Conservation (phyloP, 2,888 invertebrate species). For the Gandaritis pyraliata region DNA sequence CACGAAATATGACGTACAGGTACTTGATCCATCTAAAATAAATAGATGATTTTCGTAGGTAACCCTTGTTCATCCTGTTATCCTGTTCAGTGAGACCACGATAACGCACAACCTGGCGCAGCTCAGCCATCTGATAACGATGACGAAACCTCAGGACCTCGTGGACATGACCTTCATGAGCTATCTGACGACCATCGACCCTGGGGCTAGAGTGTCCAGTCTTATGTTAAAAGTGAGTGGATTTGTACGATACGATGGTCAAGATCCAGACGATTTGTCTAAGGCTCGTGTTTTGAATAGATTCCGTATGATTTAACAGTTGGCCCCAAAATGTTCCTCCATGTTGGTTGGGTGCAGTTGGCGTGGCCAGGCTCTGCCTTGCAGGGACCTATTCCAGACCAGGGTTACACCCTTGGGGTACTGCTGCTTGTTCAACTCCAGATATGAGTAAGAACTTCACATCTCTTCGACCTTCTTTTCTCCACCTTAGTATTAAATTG, state of each 20-base stretch:
- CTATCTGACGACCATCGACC: slow-evolving; percentile 14
- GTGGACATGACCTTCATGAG: slow-evolving; percentile 24
- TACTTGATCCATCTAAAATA: background rate
- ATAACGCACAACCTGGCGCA: slow-evolving; percentile 21
- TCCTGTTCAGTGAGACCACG: background rate
- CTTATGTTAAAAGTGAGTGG: slow-evolving; percentile 19
- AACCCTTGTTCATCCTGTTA: background rate
- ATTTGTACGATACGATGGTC: background rate
- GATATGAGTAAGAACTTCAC: slow-evolving; percentile 54
- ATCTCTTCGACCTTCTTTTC: no score
- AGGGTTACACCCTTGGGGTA: slow-evolving; percentile 79
- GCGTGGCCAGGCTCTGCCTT: slow-evolving; percentile 60
- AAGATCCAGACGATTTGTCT: no score
- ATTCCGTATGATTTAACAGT: slow-evolving; percentile 47
- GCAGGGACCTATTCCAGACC: slow-evolving; percentile 67
- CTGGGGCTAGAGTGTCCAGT: slow-evolving; percentile 9
- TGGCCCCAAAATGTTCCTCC: slow-evolving; percentile 72
- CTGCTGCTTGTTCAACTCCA: slow-evolving; percentile 84
- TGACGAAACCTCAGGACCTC: slow-evolving; percentile 14
- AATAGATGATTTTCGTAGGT: no score
- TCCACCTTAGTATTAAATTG: background rate
- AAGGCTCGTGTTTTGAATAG: no score
- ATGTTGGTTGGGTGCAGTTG: slow-evolving; percentile 74
- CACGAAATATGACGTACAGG: slow-evolving; percentile 16
- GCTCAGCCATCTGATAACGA: slow-evolving; percentile 22